Evolutionary conservation across 37 sponge, comb jelly and placozoan species (phyloP).

Genomic region (Agelas oroides): DNA sequence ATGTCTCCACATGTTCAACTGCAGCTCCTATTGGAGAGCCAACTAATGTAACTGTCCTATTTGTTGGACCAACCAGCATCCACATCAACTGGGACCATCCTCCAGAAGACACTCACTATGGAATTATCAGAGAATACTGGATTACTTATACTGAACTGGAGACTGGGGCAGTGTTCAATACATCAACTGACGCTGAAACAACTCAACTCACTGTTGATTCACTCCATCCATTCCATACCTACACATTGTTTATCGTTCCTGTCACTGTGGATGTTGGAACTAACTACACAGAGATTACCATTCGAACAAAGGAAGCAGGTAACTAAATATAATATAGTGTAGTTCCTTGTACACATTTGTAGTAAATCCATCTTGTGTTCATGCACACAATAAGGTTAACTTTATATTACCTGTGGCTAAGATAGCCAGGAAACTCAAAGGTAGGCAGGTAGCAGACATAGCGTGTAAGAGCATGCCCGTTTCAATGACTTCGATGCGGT

Average conservation of each 20-base stretch:
- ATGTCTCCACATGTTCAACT: neutral
- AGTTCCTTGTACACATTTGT: too few relatives aligned
- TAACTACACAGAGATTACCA: neutral
- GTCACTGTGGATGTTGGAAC: constrained; percentile 14
- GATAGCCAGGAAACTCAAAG: too few relatives aligned
- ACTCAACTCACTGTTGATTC: neutral
- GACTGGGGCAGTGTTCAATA: neutral
- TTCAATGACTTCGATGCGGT: too few relatives aligned
- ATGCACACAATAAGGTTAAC: too few relatives aligned
- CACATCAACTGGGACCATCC: constrained; percentile 20
- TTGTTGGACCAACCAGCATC: neutral
- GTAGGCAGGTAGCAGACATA: too few relatives aligned
- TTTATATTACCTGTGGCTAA: too few relatives aligned
- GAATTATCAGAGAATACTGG: constrained; percentile 20
- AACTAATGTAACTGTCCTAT: constrained; percentile 7
- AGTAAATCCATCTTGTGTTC: too few relatives aligned
- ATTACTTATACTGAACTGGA: constrained; percentile 14
- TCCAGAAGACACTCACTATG: constrained; percentile 10
- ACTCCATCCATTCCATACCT: constrained; percentile 3
- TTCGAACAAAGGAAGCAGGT: constrained; percentile 29
- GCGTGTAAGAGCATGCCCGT: too few relatives aligned
- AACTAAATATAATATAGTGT: too few relatives aligned
- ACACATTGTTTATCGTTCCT: neutral
- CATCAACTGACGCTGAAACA: neutral
- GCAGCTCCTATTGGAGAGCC: constrained; percentile 30